Base-by-base conservation (phyloP, 1,140 invertebrate genomes). In the Varroa destructor region DNA sequence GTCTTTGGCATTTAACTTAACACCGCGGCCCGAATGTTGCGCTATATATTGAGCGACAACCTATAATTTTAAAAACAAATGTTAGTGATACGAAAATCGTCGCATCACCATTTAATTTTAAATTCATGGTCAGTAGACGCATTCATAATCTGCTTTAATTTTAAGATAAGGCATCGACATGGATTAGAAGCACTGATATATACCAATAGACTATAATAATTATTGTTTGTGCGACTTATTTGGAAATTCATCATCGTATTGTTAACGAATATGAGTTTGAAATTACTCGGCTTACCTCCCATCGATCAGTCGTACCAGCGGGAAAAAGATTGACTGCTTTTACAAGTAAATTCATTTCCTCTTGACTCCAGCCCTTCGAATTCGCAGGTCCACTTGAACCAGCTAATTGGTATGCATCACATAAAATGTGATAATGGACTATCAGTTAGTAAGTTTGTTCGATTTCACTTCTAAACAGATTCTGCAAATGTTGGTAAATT, bases 271-370 rank as follows among this genome's bases (percentile, higher is more conserved):
- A 64, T 43, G 25, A 0, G 42, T 43, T 0, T 43, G 55, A 76
- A 71, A 5, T 36, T 55, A 72, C 43, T 40, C 36, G 46, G 43
- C 43, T 64, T 36, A 55, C 54, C 6, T 64, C 71, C 73, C 73
- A 84, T 75, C 92, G 84, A 77, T 95, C 89, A 79, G 87, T 89
- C 0, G 94, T 97, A 14, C 95, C 94, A 56, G 93, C 92, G 0
- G 95, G 93, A 79, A 97, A 97, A 1, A 97, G 78, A 82, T 96
- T 97, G 0, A 97, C 92, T 54, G 90, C 93, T 80, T 97, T 97
- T 36, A 97, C 93, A 0, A 98, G 82, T 25, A 94, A 79, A 75
- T 93, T 89, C 0, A 92, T 81, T 76, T 97, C 92, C 71, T 85
- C 84, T 70, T 86, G 84, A 36, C 82, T 85, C 94, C 94, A 98